These are phyloP conservation scores for Heterotilapia buettikoferi DNA, from an alignment of 2,113 vertebrate genomes.

Conservation along the genomic window DNA sequence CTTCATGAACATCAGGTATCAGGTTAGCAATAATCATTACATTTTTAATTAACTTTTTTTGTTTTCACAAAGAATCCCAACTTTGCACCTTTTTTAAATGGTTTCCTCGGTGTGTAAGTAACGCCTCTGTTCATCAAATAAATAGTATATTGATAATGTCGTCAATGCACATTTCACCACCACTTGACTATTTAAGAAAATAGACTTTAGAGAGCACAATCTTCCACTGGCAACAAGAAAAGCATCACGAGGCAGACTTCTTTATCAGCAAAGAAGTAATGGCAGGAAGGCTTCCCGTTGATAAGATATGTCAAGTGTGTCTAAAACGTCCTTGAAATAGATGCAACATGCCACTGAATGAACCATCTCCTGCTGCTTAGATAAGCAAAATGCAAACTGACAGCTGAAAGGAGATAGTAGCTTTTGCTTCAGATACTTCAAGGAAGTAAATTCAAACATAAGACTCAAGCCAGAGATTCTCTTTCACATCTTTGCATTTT, in stretches of 20 bases:
- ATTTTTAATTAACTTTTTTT: not conserved
- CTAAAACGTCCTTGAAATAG: constrained; percentile 36
- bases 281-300: constrained; percentile 5
- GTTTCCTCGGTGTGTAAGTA: not conserved
- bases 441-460: not conserved
- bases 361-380: not conserved
- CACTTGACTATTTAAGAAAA: not conserved
- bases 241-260: not conserved
- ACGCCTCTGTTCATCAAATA: not conserved
- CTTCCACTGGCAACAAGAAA: not conserved
- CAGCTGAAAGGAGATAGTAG: constrained; percentile 28
- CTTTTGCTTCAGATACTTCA: not conserved
- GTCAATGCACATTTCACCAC: not conserved
- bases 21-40: not conserved
- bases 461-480: not conserved
- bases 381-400: not conserved
- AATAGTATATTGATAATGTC: not conserved
- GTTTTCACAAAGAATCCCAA: not conserved
- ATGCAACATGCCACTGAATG: not conserved
- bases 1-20: not conserved
- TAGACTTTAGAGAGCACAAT: not conserved
- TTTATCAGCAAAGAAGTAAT: not conserved
- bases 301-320: constrained; percentile 11
- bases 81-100: not conserved
- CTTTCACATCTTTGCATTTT: not conserved